phyloP scores from a whole-genome alignment of 1,140 invertebrate species.

The Eubasilissa regina region DNA sequence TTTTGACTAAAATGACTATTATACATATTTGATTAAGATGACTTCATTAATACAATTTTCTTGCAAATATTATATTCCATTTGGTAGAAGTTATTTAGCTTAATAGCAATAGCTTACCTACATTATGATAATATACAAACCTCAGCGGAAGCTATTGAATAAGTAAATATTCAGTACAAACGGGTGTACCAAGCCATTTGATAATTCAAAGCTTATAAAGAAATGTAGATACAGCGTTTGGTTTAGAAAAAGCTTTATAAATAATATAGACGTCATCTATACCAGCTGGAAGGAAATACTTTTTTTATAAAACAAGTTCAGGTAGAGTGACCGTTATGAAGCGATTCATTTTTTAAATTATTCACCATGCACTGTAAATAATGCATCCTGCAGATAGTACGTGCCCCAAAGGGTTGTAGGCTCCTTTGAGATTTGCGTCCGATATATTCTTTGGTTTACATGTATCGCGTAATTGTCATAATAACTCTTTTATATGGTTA shows the following conservation, averaged over 20 bases:
- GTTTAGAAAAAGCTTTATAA: constrained; percentile 10
- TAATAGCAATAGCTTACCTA: too few relatives aligned
- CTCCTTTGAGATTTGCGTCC: constrained; percentile 46
- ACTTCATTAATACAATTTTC: too few relatives aligned
- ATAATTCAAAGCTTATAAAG: constrained; percentile 45
- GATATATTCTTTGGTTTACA: constrained; percentile 40
- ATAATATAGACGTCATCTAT: not conserved
- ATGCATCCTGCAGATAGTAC: constrained; percentile 14
- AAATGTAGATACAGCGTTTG: not conserved
- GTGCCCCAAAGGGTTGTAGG: constrained; percentile 28
- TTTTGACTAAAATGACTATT: too few relatives aligned
- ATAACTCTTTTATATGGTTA: constrained; percentile 45
- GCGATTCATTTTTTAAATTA: constrained; percentile 26
- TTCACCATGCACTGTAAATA: constrained; percentile 38
- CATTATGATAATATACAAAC: too few relatives aligned
- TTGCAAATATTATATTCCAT: too few relatives aligned
- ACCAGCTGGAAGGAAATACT: not conserved
- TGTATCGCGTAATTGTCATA: constrained; percentile 51
- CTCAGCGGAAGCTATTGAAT: constrained; percentile 5
- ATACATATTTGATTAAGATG: too few relatives aligned
- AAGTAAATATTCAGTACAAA: constrained; percentile 37
- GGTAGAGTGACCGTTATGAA: not conserved
- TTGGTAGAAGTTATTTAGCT: too few relatives aligned
- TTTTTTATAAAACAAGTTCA: not conserved
- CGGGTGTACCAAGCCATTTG: constrained; percentile 44